Percentiles rank a stretch among this genome's conserved stretches.
Conservation (phyloP, 2,113 vertebrate species). For the Perca flavescens region DNA sequence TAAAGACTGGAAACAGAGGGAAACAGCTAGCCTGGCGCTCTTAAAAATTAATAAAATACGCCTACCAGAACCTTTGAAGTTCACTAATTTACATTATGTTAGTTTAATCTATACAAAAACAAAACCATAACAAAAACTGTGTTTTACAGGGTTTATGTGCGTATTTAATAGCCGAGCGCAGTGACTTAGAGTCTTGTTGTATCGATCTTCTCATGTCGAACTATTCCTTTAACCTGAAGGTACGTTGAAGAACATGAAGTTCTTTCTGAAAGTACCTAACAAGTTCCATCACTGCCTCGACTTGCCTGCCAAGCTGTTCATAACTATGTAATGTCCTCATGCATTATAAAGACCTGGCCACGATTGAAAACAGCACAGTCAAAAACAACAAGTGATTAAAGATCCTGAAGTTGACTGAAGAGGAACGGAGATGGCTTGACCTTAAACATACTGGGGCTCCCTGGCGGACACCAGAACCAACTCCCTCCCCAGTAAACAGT, state of each 20-base stretch:
- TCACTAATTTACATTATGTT: not conserved
- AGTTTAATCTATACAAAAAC: not conserved
- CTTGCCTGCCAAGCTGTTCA: conserved; percentile 78
- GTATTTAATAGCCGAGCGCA: not conserved
- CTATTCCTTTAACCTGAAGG: conserved; percentile 42
- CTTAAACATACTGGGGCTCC: conserved; percentile 81
- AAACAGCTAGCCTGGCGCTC: not conserved
- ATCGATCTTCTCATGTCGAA: not conserved
- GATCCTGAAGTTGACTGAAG: conserved; percentile 73
- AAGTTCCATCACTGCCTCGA: conserved; percentile 68
- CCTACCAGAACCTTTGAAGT: not conserved
- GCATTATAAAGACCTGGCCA: conserved; percentile 79
- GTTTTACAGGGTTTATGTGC: not conserved
- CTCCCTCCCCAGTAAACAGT: conserved; percentile 80
- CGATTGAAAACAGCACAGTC: conserved; percentile 75
- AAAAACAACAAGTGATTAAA: conserved; percentile 85
- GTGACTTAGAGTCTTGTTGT: conserved; percentile 1
- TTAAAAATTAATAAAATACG: not conserved
- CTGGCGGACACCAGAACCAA: conserved; percentile 57
- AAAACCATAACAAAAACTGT: not conserved
- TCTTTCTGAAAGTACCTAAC: conserved; percentile 59
- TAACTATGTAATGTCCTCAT: conserved; percentile 81
- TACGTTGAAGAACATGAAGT: conserved; percentile 52
- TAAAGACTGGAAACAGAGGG: not conserved
- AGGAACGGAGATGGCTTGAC: conserved; percentile 80